Percentiles rank a stretch among this genome's conserved stretches.
phyloP scores from a whole-genome alignment of 2,888 invertebrate genomes.

The Calameuta idolon region DNA sequence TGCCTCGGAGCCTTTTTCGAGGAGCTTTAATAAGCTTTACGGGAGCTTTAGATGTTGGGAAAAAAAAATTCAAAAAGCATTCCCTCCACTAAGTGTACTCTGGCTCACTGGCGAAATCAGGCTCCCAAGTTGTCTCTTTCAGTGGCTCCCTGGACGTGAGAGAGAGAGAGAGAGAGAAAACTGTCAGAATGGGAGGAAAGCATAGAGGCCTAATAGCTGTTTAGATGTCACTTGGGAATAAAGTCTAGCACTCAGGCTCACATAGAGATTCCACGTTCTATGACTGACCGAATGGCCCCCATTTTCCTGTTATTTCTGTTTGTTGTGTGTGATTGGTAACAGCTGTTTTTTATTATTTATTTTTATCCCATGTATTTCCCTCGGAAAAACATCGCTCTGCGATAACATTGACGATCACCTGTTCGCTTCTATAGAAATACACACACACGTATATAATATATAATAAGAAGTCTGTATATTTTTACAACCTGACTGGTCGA shows the following conservation, averaged over 20 bases:
- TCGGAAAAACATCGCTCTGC: neutral
- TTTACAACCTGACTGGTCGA: conserved; percentile 15
- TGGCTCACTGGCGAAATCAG: neutral
- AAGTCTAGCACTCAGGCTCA: neutral
- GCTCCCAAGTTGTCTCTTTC: neutral
- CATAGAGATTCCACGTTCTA: neutral
- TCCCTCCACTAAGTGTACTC: neutral
- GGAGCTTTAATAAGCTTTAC: neutral
- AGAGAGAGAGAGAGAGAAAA: neutral
- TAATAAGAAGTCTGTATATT: conserved; percentile 6
- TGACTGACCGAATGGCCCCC: neutral
- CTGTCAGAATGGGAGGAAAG: neutral
- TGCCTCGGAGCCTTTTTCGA: neutral
- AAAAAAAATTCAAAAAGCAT: neutral
- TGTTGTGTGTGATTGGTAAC: neutral
- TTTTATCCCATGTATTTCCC: neutral
- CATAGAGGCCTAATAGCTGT: neutral
- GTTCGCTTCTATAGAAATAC: neutral
- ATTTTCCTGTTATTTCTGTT: neutral
- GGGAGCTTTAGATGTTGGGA: neutral
- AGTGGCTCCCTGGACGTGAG: neutral
- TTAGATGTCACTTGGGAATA: neutral
- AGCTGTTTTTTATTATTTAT: neutral
- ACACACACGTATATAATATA: neutral
- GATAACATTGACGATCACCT: neutral